Base-by-base conservation (phyloP, 2,888 invertebrate genomes). In the Catonia carolina region DNA sequence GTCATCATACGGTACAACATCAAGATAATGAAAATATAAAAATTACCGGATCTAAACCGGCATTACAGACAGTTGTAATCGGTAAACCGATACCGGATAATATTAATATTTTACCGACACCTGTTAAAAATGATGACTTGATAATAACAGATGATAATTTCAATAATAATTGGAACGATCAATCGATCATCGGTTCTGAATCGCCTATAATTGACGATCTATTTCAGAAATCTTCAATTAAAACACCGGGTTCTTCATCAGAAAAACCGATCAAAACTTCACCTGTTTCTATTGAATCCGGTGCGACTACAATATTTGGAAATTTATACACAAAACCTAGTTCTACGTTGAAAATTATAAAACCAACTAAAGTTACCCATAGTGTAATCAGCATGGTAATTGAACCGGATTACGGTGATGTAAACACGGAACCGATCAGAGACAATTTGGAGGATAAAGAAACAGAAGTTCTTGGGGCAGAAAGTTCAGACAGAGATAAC, bases 1-100 rank as follows among this genome's bases (percentile, higher is more conserved):
- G 58, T 12, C 58, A 58, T 20, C 35, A 47, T 31, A 41, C 33
- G 2, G 42, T 54, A 27, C 36, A 52, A 27, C 18, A 22, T 41
- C 20, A 36, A 20, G 55, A 23, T 3, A 50, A 37, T 27, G 49
- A 49, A 37, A 45, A 85, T 69, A 86, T 85, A 66, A 93, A 77
- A 91, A 92, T 92, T 8, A 51, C 49, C 23, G 59, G 58, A 41
- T 48, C 51, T 17, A 50, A 53, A 17, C 53, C 62, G 2, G 37
- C 61, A 14, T 35, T 62, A 39, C 64, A 63, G 51, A 64, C 63
- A 22, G 63, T 62, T 14, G 62, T 61, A 10, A 56, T 64, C 23
- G 63, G 62, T 12, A 63, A 63, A 39, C 62, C 63, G 12, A 59
- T 62, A 12, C 50, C 58, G 7, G 42, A 51, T 7, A 47, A 51